These are phyloP conservation scores for Apotomis betuletana DNA, from an alignment of 2,888 invertebrate species.

Conservation along the genomic window DNA sequence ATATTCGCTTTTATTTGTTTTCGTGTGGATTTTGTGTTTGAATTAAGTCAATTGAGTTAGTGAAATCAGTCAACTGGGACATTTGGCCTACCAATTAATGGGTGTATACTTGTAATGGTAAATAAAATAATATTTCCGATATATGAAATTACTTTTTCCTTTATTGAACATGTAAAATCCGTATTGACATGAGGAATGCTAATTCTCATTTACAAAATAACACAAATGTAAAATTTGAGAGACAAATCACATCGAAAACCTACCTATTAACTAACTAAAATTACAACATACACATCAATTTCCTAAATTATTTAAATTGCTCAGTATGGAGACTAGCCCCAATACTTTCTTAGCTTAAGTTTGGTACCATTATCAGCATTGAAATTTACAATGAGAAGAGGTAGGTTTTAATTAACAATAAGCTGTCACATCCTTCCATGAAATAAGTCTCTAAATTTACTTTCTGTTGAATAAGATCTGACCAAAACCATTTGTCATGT, in stretches of 20 bases:
- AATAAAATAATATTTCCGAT: too few relatives aligned
- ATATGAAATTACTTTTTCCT: conserved; percentile 81
- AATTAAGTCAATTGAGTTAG: neutral
- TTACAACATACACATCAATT: conserved; percentile 83
- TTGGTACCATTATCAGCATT: conserved; percentile 81
- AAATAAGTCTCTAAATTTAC: conserved; percentile 80
- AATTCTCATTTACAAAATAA: conserved; percentile 84
- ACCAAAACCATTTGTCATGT: conserved; percentile 72
- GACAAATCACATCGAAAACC: conserved; percentile 83
- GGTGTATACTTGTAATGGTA: too few relatives aligned
- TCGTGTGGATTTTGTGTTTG: neutral
- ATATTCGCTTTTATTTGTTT: conserved; percentile 3
- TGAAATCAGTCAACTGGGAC: neutral
- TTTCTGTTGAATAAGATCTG: conserved; percentile 66
- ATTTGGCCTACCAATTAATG: neutral
- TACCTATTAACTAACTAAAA: conserved; percentile 83
- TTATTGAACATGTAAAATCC: conserved; percentile 85
- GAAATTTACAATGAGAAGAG: conserved; percentile 81
- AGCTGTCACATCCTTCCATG: conserved; percentile 67
- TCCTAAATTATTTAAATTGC: conserved; percentile 72
- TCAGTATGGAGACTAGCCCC: conserved; percentile 55
- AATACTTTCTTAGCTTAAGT: conserved; percentile 71
- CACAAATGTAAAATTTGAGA: conserved; percentile 83
- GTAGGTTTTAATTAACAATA: conserved; percentile 80
- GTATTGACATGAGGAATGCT: conserved; percentile 85